Conservation (phyloP, 1,140 invertebrate genomes). For the Thrips palmi region DNA sequence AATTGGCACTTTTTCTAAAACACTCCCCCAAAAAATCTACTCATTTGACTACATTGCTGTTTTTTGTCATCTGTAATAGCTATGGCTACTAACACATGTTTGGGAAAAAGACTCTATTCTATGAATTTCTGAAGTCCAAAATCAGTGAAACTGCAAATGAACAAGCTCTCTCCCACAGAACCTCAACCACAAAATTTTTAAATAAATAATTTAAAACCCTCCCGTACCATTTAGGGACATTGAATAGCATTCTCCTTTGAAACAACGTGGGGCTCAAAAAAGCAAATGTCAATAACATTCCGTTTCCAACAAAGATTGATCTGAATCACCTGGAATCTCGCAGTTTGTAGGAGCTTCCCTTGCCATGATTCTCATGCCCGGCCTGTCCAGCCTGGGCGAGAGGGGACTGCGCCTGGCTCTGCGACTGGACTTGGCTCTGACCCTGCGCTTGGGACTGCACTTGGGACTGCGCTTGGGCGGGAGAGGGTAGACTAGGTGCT, state of each 20-base stretch:
- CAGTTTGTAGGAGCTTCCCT: conserved; percentile 26
- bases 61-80: too few species aligned
- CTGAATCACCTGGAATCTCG: conserved; percentile 28
- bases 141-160: neutral
- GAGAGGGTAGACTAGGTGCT: too few species aligned
- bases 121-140: too few species aligned
- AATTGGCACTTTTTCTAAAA: neutral
- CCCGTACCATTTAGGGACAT: neutral
- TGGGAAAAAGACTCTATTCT: too few species aligned
- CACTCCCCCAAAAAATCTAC: too few species aligned
- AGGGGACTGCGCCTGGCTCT: conserved; percentile 14
- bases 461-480: too few species aligned
- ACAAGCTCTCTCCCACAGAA: neutral
- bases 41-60: too few species aligned
- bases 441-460: conserved; percentile 16
- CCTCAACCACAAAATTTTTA: neutral
- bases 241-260: neutral
- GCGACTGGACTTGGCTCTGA: conserved; percentile 18
- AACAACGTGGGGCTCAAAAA: neutral
- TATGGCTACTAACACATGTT: too few species aligned
- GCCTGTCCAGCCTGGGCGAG: conserved; percentile 16
- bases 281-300: neutral
- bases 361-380: conserved; percentile 11
- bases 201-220: conserved; percentile 6
- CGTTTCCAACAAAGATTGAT: conserved; percentile 1